Conservation (phyloP, 2,797 vertebrate genomes). For the Orestias chungarensis region DNA sequence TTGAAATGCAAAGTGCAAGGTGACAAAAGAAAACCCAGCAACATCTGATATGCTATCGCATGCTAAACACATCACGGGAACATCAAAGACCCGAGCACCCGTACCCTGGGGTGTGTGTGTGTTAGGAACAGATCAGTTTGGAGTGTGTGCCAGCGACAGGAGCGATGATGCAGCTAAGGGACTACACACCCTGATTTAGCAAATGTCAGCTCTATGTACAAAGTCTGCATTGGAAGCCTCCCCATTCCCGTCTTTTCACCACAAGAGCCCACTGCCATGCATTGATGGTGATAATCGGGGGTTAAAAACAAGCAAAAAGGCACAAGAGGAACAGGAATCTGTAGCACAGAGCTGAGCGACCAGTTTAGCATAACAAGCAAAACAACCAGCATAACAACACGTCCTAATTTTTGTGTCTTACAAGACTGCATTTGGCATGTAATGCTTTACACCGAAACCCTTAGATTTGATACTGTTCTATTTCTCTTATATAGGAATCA, state of each 20-base stretch:
- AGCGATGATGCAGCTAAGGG: slow-evolving; percentile 10
- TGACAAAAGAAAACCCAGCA: slow-evolving; percentile 62
- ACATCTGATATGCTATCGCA: slow-evolving; percentile 73
- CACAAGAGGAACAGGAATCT: slow-evolving; percentile 9
- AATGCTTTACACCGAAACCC: neutral
- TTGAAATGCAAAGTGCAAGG: slow-evolving; percentile 74
- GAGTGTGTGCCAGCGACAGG: slow-evolving; percentile 44
- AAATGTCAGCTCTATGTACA: too few species aligned
- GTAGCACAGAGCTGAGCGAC: neutral
- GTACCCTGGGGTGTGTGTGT: neutral
- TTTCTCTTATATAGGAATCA: neutral
- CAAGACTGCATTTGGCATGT: neutral
- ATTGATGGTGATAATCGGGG: neutral
- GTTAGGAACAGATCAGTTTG: slow-evolving; percentile 41
- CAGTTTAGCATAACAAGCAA: neutral
- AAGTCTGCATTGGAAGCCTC: too few species aligned
- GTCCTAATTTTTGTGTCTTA: neutral
- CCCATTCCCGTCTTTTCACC: too few species aligned
- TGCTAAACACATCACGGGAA: slow-evolving; percentile 67
- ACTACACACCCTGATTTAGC: slow-evolving; percentile 17
- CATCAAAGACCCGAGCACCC: slow-evolving; percentile 66
- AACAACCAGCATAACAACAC: too few species aligned
- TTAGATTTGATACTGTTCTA: neutral
- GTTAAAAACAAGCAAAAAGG: slow-evolving; percentile 1
- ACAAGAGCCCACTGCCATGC: neutral